Percentiles rank a stretch among this genome's conserved stretches.
phyloP scores from a whole-genome alignment of 2,888 invertebrate species.

The Pheosia tremula region DNA sequence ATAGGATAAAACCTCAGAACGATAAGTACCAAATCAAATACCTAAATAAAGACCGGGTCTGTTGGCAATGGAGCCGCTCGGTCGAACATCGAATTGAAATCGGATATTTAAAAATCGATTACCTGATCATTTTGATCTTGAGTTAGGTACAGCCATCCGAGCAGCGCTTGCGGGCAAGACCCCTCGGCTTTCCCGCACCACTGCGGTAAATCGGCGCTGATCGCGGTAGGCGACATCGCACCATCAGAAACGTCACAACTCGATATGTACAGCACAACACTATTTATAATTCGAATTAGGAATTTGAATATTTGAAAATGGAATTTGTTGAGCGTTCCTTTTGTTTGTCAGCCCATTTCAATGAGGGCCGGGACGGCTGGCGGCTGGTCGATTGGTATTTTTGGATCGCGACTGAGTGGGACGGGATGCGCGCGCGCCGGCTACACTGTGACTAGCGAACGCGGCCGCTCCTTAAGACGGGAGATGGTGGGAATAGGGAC shows the following conservation, averaged over 20 bases:
- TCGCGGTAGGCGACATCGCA: constrained; percentile 76
- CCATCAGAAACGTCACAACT: constrained; percentile 48
- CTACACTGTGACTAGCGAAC: constrained; percentile 62
- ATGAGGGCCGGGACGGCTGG: constrained; percentile 52
- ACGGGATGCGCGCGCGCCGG: constrained; percentile 78
- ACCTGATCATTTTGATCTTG: constrained; percentile 80
- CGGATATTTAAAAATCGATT: constrained; percentile 17
- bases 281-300: constrained; percentile 5
- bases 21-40: not conserved
- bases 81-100: not conserved
- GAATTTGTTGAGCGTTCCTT: constrained; percentile 27
- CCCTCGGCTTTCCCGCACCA: constrained; percentile 74
- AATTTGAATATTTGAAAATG: not conserved
- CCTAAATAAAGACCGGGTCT: not conserved
- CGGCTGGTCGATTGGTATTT: constrained; percentile 54
- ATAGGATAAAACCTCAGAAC: not conserved
- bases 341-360: constrained; percentile 59
- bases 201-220: constrained; percentile 73
- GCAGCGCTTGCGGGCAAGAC: constrained; percentile 65
- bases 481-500: constrained; percentile 67
- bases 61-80: not conserved
- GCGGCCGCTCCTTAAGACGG: constrained; percentile 76
- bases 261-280: constrained; percentile 18
- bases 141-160: constrained; percentile 75
- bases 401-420: constrained; percentile 60